Evolutionary conservation across 2,113 vertebrate genomes (phyloP).

Genomic region (Labrus mixtus): DNA sequence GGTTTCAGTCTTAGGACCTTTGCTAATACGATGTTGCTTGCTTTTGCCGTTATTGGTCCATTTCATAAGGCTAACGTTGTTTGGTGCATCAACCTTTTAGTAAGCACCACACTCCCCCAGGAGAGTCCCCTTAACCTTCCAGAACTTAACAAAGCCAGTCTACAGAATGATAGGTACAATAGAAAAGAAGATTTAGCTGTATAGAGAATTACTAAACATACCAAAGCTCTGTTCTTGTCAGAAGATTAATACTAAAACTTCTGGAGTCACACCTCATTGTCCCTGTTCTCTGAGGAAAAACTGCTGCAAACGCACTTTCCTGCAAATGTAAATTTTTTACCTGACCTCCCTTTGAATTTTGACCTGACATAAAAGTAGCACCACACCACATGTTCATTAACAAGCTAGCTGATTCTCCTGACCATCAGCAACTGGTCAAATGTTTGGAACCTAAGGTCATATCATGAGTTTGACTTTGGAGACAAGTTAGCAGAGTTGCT

Average conservation of each 20-base stretch:
- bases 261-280: background rate
- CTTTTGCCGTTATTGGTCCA: too few relatives aligned
- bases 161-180: too few relatives aligned
- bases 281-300: background rate
- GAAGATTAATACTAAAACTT: background rate
- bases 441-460: background rate
- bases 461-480: background rate
- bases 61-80: too few relatives aligned
- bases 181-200: too few relatives aligned
- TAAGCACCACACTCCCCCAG: too few relatives aligned
- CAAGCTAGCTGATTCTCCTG: background rate
- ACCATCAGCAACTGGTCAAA: background rate
- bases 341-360: constrained; percentile 24
- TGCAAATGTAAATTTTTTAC: constrained; percentile 46
- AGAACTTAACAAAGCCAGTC: too few relatives aligned
- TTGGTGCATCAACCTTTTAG: too few relatives aligned
- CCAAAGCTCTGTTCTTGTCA: background rate
- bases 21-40: too few relatives aligned
- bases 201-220: background rate
- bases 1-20: too few relatives aligned
- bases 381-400: background rate
- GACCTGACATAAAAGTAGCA: background rate
- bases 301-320: background rate
- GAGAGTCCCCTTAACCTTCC: too few relatives aligned
- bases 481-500: background rate